Base-by-base conservation (phyloP, 2,113 vertebrate genomes). In the Craseonycteris thonglongyai region DNA sequence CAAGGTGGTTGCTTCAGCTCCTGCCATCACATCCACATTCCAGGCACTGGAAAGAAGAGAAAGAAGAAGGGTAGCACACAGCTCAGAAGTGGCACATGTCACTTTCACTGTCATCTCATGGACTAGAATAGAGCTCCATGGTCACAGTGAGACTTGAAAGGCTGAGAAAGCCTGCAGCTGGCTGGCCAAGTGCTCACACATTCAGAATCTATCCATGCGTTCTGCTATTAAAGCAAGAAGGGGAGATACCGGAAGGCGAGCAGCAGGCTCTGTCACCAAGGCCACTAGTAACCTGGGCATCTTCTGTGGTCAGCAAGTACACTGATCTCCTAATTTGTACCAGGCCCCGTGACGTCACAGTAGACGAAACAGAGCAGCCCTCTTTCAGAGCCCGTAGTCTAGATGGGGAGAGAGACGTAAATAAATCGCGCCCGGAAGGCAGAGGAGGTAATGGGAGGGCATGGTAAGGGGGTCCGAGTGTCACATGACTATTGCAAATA, bases 151-250 rank as follows among this genome's bases (percentile, higher is more conserved):
- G 21, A n/a, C n/a, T n/a, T n/a, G n/a, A n/a, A n/a, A n/a, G 15
- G 24, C 42, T 15, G 33, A 33, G 28, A 40, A 26, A 3, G 22
- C n/a, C 88, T n/a, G 24, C 26, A 35, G 75, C 63, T 61, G 68
- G 42, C 51, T 24, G 79, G n/a, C 51, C 16, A 1, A 40, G 49
- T n/a, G 58, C 58, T 54, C 26, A n/a, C 88, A 45, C 65, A 30
- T n/a, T n/a, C n/a, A n/a, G n/a, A n/a, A n/a, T n/a, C n/a, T n/a
- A 68, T 18, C 22, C 56, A 0, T 4, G 6, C 10, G 0, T 71
- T 35, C 40, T 76, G 13, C 76, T 40, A 2, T 33, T 81, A 14
- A 24, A 56, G 61, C 33, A 16, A 12, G 54, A 24, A 35, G 11
- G 45, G 40, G 61, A 58, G 68, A 18, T 10, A 0, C 11, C 9